These are phyloP conservation scores for Riptortus pedestris DNA, from an alignment of 1,140 invertebrate genomes.

Conservation along the genomic window DNA sequence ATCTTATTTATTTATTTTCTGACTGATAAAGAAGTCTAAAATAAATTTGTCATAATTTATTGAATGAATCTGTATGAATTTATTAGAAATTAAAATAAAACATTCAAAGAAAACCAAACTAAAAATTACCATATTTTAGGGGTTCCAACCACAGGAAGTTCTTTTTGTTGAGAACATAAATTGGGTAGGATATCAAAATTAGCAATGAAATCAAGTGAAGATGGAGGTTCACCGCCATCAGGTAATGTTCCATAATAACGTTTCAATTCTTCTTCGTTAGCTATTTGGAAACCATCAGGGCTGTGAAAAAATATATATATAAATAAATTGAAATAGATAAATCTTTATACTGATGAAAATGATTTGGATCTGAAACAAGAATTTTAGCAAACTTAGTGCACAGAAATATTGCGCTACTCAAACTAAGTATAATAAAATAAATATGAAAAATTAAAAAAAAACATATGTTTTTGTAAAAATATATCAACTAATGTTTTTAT, in stretches of 20 bases:
- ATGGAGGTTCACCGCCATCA: slow-evolving; percentile 11
- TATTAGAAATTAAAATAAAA: neutral
- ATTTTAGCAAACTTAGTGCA: neutral
- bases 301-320: slow-evolving; percentile 20
- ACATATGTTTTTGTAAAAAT: no score
- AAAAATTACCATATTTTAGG: slow-evolving; percentile 13
- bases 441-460: no score
- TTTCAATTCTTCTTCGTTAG: slow-evolving; percentile 12
- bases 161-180: slow-evolving; percentile 17
- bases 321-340: no score
- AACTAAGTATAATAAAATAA: no score
- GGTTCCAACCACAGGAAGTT: neutral
- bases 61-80: neutral
- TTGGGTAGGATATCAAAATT: slow-evolving; percentile 4
- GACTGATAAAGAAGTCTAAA: no score
- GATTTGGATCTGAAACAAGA: neutral
- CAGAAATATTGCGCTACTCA: no score
- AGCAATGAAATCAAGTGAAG: slow-evolving; percentile 18
- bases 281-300: slow-evolving; percentile 22
- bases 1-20: no score
- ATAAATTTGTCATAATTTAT: neutral
- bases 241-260: slow-evolving; percentile 11
- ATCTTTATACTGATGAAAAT: neutral
- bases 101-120: neutral
- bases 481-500: no score